Evolutionary conservation across 1,140 invertebrate species (phyloP).

Genomic region (Gonioctena quinquepunctata): DNA sequence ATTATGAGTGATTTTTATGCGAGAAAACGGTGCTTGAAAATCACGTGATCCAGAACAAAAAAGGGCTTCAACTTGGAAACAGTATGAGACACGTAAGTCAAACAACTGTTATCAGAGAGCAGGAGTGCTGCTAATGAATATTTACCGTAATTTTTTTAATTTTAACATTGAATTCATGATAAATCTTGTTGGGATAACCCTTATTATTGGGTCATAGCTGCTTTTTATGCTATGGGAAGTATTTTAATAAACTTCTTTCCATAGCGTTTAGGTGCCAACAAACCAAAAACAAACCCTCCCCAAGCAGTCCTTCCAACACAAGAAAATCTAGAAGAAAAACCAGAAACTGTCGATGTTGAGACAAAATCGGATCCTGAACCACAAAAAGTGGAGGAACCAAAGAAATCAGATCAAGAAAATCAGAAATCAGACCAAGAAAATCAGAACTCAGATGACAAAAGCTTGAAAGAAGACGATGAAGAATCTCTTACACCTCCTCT

Average conservation of each 20-base stretch:
- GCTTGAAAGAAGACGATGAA: slow-evolving; percentile 45
- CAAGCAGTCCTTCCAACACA: not conserved
- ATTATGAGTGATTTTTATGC: no score
- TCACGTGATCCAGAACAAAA: no score
- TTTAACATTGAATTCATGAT: no score
- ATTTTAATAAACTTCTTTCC: not conserved
- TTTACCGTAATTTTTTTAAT: no score
- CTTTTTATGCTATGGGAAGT: not conserved
- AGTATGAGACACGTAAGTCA: no score
- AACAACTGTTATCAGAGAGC: no score
- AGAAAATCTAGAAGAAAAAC: not conserved
- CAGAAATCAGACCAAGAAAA: not conserved
- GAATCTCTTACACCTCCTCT: slow-evolving; percentile 55
- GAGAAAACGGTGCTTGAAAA: no score
- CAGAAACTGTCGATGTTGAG: not conserved
- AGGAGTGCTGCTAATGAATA: no score
- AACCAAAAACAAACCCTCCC: not conserved
- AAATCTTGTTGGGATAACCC: no score
- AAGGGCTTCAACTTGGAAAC: no score
- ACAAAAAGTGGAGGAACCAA: not conserved
- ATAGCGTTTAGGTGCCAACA: not conserved
- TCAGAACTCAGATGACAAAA: not conserved
- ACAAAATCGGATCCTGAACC: not conserved
- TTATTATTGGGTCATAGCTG: no score
- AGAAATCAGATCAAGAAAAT: not conserved